Evolutionary conservation across 2,113 vertebrate species (phyloP).

Genomic region (Datnioides undecimradiatus): DNA sequence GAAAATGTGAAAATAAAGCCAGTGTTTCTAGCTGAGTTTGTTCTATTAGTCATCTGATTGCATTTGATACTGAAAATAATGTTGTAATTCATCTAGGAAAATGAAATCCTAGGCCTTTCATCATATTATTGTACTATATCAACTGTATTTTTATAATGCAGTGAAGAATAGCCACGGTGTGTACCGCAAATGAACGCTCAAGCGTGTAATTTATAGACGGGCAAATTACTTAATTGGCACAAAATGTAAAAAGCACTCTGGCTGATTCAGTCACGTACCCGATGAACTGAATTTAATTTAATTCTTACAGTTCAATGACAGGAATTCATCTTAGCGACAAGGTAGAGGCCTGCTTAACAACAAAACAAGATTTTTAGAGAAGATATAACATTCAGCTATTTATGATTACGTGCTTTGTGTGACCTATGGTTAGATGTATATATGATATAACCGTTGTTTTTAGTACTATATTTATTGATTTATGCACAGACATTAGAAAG

Average conservation of each 20-base stretch:
- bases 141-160: neutral
- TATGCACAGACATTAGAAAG: neutral
- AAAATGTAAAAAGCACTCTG: constrained; percentile 12
- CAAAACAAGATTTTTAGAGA: constrained; percentile 12
- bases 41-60: neutral
- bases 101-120: neutral
- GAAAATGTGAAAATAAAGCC: neutral
- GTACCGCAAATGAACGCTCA: constrained; percentile 1
- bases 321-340: constrained; percentile 17
- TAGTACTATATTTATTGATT: neutral
- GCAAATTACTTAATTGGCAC: constrained; percentile 36
- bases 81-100: neutral
- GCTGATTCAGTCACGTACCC: constrained; percentile 31
- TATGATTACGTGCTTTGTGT: neutral
- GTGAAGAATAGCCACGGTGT: neutral
- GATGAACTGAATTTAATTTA: constrained; percentile 14
- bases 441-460: neutral
- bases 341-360: neutral
- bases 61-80: neutral
- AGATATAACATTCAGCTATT: neutral
- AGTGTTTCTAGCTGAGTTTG: constrained; percentile 19
- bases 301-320: constrained; percentile 6
- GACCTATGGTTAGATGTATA: neutral
- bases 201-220: constrained; percentile 39
- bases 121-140: neutral